Evolutionary conservation across 1,140 invertebrate genomes (phyloP).

Genomic region (Pseudomyrmex cubaensis): DNA sequence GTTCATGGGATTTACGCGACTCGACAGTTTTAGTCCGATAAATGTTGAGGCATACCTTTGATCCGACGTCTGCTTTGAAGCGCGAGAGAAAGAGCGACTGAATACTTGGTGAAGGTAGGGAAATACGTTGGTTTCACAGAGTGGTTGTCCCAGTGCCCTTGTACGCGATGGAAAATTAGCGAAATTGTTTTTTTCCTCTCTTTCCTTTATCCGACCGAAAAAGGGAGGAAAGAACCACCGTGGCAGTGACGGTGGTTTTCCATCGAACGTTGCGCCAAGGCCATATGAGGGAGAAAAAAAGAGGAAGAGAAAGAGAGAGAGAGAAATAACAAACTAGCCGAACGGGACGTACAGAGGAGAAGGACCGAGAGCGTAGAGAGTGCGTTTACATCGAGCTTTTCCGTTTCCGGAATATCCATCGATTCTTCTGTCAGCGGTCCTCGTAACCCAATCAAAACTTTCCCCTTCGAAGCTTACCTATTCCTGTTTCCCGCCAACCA

Average conservation of each 20-base stretch:
- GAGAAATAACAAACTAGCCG: neutral
- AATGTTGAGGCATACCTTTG: slow-evolving; percentile 65
- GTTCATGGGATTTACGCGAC: slow-evolving; percentile 52
- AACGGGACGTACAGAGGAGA: neutral
- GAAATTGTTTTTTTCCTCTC: slow-evolving; percentile 74
- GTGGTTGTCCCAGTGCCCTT: slow-evolving; percentile 77
- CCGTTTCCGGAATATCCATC: slow-evolving; percentile 72
- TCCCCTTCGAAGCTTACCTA: slow-evolving; percentile 62
- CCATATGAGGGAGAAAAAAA: slow-evolving; percentile 25
- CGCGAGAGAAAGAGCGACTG: slow-evolving; percentile 44
- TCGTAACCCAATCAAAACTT: slow-evolving; percentile 75
- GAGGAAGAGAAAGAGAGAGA: neutral
- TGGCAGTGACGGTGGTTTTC: slow-evolving; percentile 18
- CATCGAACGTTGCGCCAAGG: slow-evolving; percentile 66
- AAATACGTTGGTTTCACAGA: slow-evolving; percentile 68
- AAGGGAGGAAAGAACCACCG: slow-evolving; percentile 58
- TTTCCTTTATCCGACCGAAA: slow-evolving; percentile 59
- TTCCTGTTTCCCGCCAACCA: slow-evolving; percentile 16
- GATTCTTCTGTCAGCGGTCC: slow-evolving; percentile 69
- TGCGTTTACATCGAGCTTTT: slow-evolving; percentile 71
- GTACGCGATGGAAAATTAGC: slow-evolving; percentile 76
- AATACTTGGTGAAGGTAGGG: slow-evolving; percentile 60
- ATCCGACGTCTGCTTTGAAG: slow-evolving; percentile 69
- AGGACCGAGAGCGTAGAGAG: slow-evolving; percentile 11
- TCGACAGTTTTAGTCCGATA: slow-evolving; percentile 63